Conservation (phyloP, 1,140 invertebrate species). For the Condylostylus longicornis region DNA sequence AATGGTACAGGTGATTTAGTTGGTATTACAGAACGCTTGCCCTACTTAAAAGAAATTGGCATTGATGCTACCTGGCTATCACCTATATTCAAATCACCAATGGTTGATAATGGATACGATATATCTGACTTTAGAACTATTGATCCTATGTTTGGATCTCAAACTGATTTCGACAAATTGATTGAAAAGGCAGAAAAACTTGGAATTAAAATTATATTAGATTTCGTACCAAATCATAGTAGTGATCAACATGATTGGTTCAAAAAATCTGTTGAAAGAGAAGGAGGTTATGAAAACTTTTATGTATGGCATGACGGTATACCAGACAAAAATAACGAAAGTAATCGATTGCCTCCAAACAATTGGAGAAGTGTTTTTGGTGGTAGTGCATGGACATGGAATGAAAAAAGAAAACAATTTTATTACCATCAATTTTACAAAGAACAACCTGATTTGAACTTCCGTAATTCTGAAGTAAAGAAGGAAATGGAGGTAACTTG, state of each 20-base stretch:
- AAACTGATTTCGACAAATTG: constrained; percentile 45
- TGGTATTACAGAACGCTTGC: constrained; percentile 34
- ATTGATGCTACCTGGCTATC: constrained; percentile 39
- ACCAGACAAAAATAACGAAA: constrained; percentile 3
- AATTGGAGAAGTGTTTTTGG: constrained; percentile 36
- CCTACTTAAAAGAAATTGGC: constrained; percentile 38
- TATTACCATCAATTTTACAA: constrained; percentile 42
- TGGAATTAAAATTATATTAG: constrained; percentile 37
- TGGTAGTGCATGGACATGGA: constrained; percentile 36
- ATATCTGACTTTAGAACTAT: constrained; percentile 45
- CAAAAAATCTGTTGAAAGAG: constrained; percentile 35
- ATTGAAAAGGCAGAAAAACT: constrained; percentile 26
- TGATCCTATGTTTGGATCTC: constrained; percentile 42
- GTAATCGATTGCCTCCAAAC: constrained; percentile 23
- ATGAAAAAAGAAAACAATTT: constrained; percentile 21
- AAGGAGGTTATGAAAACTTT: constrained; percentile 42
- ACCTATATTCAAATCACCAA: constrained; percentile 41
- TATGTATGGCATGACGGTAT: constrained; percentile 46
- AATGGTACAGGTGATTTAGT: constrained; percentile 48
- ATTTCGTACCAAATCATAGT: constrained; percentile 61
- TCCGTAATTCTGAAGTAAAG: constrained; percentile 37
- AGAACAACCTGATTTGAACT: constrained; percentile 49
- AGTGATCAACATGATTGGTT: constrained; percentile 51
- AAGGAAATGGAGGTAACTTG: constrained; percentile 33
- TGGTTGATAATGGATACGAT: constrained; percentile 51